Evolutionary conservation across 1,140 invertebrate genomes (phyloP).

Genomic region (Mercenaria mercenaria): DNA sequence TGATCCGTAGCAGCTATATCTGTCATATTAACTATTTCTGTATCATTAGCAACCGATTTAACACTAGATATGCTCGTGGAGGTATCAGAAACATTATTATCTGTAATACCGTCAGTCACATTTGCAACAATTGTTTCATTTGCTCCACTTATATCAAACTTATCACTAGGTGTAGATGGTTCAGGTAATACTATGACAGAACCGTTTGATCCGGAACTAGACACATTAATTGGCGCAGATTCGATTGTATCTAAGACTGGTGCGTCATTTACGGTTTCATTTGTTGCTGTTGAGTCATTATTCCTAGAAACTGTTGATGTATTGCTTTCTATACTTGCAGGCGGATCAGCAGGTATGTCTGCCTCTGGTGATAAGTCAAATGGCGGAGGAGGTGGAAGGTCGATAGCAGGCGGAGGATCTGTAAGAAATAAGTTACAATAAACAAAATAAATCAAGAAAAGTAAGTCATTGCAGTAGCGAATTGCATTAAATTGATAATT

Average conservation of each 20-base stretch:
- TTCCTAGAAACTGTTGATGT: background rate
- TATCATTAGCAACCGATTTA: background rate
- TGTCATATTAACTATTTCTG: background rate
- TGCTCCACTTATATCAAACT: background rate
- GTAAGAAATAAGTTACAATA: no score
- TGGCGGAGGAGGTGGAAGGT: constrained; percentile 3
- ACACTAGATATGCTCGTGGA: no score
- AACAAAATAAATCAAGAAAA: no score
- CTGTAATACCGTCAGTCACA: background rate
- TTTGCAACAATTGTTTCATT: background rate
- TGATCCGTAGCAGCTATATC: background rate
- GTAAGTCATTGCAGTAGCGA: no score
- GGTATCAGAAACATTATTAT: background rate
- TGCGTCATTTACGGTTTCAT: background rate
- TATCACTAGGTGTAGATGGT: background rate
- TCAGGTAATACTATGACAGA: background rate
- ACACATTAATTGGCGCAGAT: background rate
- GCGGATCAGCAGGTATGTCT: background rate
- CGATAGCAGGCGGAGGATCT: constrained; percentile 23
- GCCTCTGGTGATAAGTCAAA: background rate
- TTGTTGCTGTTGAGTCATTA: background rate
- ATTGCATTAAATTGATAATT: no score
- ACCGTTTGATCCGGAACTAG: background rate
- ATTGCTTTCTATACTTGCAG: background rate
- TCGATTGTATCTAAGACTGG: background rate